These are phyloP conservation scores for Eidolon dupreanum DNA, from an alignment of 2,797 vertebrate genomes.

Conservation along the genomic window DNA sequence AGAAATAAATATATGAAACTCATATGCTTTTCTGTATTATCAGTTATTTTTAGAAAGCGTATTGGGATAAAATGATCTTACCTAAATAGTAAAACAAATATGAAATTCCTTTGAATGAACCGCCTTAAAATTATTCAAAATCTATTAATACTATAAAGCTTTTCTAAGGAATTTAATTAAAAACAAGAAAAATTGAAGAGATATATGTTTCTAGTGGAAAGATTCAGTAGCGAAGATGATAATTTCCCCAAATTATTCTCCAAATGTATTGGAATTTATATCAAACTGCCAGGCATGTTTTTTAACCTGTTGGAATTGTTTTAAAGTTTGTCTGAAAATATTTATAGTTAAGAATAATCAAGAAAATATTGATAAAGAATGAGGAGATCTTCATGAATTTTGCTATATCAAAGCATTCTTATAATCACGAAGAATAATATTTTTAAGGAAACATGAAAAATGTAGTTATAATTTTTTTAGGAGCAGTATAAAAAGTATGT, in stretches of 20 bases:
- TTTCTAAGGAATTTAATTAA: background rate
- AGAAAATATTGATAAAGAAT: background rate
- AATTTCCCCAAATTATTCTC: background rate
- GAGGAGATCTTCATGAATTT: background rate
- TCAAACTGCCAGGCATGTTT: background rate
- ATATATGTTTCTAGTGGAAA: background rate
- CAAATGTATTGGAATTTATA: background rate
- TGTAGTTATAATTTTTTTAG: background rate
- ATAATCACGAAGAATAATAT: background rate
- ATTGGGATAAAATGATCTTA: background rate
- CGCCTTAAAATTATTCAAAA: background rate
- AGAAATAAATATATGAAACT: background rate
- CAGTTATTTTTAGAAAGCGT: background rate
- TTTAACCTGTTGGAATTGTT: background rate
- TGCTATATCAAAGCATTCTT: background rate
- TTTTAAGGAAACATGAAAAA: background rate
- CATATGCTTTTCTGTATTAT: background rate
- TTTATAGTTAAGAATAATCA: background rate
- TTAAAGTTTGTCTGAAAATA: background rate
- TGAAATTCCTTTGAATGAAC: background rate
- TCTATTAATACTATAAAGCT: background rate
- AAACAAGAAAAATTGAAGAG: background rate
- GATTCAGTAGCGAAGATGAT: background rate
- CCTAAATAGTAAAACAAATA: background rate
- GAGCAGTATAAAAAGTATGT: background rate